These are phyloP conservation scores for Holcopasites calliopsidis DNA, from an alignment of 1,140 invertebrate genomes.

Conservation along the genomic window DNA sequence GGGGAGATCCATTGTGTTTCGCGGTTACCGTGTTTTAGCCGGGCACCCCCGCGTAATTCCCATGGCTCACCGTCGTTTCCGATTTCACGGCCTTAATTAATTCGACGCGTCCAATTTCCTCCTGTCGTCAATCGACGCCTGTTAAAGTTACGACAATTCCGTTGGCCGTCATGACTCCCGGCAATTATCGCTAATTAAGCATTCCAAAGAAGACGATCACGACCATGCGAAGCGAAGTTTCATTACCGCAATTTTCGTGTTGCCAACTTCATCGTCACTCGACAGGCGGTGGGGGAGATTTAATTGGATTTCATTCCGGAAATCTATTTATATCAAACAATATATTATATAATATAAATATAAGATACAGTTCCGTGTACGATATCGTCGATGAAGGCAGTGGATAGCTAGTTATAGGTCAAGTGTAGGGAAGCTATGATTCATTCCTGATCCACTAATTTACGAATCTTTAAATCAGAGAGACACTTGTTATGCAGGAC, in stretches of 20 bases:
- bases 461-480: not conserved
- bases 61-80: not conserved
- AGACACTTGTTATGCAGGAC: not conserved
- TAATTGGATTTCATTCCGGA: not conserved
- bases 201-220: conserved; percentile 1
- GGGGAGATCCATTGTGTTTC: conserved; percentile 33
- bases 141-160: conserved; percentile 16
- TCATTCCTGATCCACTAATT: not conserved
- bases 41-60: conserved; percentile 35
- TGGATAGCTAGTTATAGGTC: not conserved
- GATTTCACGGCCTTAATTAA: conserved; percentile 52
- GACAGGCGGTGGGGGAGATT: not conserved
- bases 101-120: conserved; percentile 32
- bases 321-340: not conserved
- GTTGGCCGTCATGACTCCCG: conserved; percentile 3
- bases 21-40: conserved; percentile 35
- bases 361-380: not conserved
- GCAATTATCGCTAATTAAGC: conserved; percentile 39
- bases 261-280: not conserved
- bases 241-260: not conserved
- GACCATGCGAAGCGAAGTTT: conserved; percentile 9
- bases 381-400: not conserved
- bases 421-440: not conserved
- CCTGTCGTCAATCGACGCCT: conserved; percentile 4
- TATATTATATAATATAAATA: too few species aligned